Base-by-base conservation (phyloP, 1,140 invertebrate genomes). In the Lutraria rhynchaena region DNA sequence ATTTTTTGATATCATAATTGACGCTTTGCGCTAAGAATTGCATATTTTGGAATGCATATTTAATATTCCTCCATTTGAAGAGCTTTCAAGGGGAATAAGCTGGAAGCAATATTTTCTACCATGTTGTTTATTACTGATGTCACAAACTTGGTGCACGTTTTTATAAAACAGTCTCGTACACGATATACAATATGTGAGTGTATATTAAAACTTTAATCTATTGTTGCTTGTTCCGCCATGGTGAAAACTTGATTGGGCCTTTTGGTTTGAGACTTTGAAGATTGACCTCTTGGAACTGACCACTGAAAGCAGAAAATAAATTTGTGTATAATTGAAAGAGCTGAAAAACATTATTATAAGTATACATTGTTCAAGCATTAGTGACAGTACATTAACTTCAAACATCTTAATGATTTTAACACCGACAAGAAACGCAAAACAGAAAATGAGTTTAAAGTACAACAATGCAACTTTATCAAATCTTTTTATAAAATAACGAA, bases 161-260 rank as follows among this genome's bases (percentile, higher is more conserved):
- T 27, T 57, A 27, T 11, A 60, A 60, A 5, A 15, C n/a, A 35
- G 17, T 13, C 15, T 15, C n/a, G 31, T 33, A 33, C 27, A 33
- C 35, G 31, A 4, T 17, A 33, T 3, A 19, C 15, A 22, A 35
- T 35, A 13, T 27, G 3, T 3, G 3, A 15, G 17, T 33, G 5
- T 35, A 17, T 3, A 3, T 33, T 29, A 29, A 33, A 1, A 15
- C 1, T 7, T 37, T 27, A 7, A 5, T 46, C 65, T 81, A 74
- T 41, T 81, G 71, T 44, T 83, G 82, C 61, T 85, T 82, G 37
- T 87, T 78, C 44, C 83, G 85, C 87, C 87, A 89, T n/a, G 87
- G 87, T 29, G 87, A 87, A 67, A 89, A 89, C 63, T 89, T 89
- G 3, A 89, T 75, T 0, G 87, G 87, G 13, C 86, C 86, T 71